These are phyloP conservation scores for Drosophila helvetica DNA, from an alignment of 2,888 invertebrate species.

Conservation along the genomic window DNA sequence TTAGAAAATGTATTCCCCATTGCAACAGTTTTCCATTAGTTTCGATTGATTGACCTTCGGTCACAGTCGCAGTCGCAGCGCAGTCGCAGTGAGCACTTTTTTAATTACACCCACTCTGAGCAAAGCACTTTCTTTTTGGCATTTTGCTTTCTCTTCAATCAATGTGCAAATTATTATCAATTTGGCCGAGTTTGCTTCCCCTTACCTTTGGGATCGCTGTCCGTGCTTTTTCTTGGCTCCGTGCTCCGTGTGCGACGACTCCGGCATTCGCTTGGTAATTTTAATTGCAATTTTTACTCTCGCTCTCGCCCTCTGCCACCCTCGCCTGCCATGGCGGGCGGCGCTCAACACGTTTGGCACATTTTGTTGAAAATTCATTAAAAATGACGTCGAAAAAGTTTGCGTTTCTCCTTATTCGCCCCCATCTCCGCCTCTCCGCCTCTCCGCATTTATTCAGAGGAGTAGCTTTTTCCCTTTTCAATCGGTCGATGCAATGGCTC, in stretches of 20 bases:
- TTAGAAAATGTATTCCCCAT: slow-evolving; percentile 13
- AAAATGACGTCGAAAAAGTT: slow-evolving; percentile 72
- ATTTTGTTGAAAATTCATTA: slow-evolving; percentile 79
- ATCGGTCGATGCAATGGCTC: slow-evolving; percentile 7
- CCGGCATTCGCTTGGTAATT: slow-evolving; percentile 65
- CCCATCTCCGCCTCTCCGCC: slow-evolving; percentile 35
- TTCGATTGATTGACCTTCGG: slow-evolving; percentile 59
- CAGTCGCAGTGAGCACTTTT: slow-evolving; percentile 34
- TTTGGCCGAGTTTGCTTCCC: slow-evolving; percentile 49
- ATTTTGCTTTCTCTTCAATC: slow-evolving; percentile 49
- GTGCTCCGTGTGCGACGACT: background rate
- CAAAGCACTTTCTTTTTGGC: slow-evolving; percentile 19
- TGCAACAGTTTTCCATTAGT: slow-evolving; percentile 54
- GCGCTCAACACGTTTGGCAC: slow-evolving; percentile 58
- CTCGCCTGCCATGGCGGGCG: background rate
- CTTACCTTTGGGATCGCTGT: background rate
- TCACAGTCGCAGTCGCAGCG: slow-evolving; percentile 28
- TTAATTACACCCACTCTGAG: slow-evolving; percentile 56
- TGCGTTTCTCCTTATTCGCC: slow-evolving; percentile 49
- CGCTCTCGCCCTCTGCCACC: slow-evolving; percentile 6
- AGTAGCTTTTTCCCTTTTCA: slow-evolving; percentile 38
- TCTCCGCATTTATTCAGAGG: slow-evolving; percentile 50
- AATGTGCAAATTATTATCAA: slow-evolving; percentile 75
- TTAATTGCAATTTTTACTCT: slow-evolving; percentile 73
- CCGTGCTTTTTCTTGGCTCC: background rate